Evolutionary conservation across 1,140 invertebrate genomes (phyloP), one percentile per base, ranked within the genome.

Genomic region (Ceratosolen fusciceps): DNA sequence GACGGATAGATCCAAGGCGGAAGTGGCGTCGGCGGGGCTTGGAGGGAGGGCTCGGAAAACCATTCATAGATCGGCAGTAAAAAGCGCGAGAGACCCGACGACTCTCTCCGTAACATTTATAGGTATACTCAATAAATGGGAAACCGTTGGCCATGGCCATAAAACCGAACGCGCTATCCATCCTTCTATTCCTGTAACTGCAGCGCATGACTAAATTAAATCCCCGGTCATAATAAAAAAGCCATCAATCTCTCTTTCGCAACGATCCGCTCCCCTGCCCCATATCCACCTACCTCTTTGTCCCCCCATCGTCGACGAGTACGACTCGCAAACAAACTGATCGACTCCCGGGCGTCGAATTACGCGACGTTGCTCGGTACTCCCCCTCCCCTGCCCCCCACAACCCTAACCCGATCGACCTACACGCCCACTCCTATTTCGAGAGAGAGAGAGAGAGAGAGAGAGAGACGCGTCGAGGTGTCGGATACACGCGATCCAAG

Each of bases 181-280:
- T 65, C 60, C 60, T 65, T 37, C 37, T 7, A 7, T 12, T 37
- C 7, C 3, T 65, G 34, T 37, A 65, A 37, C 34, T 24, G 37
- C 56, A 26, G 54, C 37, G 31, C 19, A 56, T 49, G 56, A 75
- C 74, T 75, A 75, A 77, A 77, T 71, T 56, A 60, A 78, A 73
- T 78, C 68, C 26, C 37, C 56, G 77, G 39, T 29, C 26, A 54
- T 73, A 72, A 73, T 78, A 73, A 78, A 78, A 78, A 78, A 73
- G 54, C 70, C 77, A 78, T 78, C 68, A 78, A 78, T 78, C 77
- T 73, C 67, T 49, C 67, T 77, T 70, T 39, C 31, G 24, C 49
- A 49, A 56, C 29, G 24, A 0, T 7, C 24, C 34, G 29, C 9
- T 34, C 12, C 54, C 29, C 56, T 39, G 14, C 54, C n/a, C 52